Evolutionary conservation across 2,113 vertebrate species (phyloP).

Genomic region (Nerophis ophidion): DNA sequence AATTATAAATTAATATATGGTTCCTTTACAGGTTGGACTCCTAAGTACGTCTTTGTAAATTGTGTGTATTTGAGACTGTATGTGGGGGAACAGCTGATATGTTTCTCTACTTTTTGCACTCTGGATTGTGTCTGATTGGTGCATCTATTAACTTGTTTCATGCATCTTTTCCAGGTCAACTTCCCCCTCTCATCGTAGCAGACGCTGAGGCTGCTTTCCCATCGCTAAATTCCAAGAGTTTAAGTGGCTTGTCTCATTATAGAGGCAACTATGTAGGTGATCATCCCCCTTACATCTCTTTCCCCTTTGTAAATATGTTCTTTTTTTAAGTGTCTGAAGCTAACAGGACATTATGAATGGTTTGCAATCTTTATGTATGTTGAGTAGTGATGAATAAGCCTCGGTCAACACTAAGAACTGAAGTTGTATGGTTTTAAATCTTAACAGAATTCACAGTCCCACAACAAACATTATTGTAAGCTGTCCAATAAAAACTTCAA

Average conservation of each 20-base stretch:
- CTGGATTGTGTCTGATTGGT: slow-evolving; percentile 30
- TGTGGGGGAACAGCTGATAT: not conserved
- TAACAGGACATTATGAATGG: slow-evolving; percentile 69
- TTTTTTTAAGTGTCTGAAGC: slow-evolving; percentile 87
- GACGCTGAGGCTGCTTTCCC: slow-evolving; percentile 85
- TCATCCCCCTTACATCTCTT: slow-evolving; percentile 68
- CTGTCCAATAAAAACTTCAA: slow-evolving; percentile 79
- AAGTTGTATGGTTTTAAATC: slow-evolving; percentile 89
- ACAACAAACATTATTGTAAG: slow-evolving; percentile 77
- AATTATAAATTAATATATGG: slow-evolving; percentile 3
- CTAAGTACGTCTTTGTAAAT: not conserved
- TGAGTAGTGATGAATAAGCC: slow-evolving; percentile 73
- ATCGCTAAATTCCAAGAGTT: slow-evolving; percentile 99
- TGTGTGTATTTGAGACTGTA: slow-evolving; percentile 1
- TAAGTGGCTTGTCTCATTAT: slow-evolving; percentile 99
- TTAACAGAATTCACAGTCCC: slow-evolving; percentile 47
- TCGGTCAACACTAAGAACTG: slow-evolving; percentile 77
- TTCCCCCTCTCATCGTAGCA: slow-evolving; percentile 88
- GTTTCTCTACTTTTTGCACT: slow-evolving; percentile 6
- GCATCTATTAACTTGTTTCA: slow-evolving; percentile 46
- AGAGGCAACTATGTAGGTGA: slow-evolving; percentile 99
- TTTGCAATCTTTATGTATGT: slow-evolving; percentile 83
- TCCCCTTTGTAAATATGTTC: slow-evolving; percentile 84
- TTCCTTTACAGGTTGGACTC: not conserved
- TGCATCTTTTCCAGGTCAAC: slow-evolving; percentile 81